phyloP scores from a whole-genome alignment of 2,113 vertebrate species.

The Pagrus major region DNA sequence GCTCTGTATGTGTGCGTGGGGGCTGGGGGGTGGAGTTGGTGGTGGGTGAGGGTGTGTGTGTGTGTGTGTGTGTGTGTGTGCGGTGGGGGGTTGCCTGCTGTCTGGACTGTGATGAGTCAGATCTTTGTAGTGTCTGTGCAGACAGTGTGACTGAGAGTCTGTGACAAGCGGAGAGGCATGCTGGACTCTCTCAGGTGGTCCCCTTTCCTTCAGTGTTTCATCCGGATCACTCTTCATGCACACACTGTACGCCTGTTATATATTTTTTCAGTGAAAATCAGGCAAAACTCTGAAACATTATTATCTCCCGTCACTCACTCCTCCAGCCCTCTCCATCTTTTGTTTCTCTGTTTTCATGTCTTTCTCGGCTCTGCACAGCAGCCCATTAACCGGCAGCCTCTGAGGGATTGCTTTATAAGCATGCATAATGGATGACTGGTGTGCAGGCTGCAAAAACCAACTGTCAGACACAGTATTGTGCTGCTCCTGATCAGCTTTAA shows the following conservation, averaged over 20 bases:
- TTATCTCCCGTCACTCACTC: constrained; percentile 2
- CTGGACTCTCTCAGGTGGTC: background rate
- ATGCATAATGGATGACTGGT: constrained; percentile 83
- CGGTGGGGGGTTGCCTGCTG: constrained; percentile 46
- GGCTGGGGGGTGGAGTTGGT: background rate
- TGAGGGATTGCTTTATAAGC: constrained; percentile 79
- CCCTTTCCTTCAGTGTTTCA: background rate
- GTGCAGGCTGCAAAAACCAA: constrained; percentile 70
- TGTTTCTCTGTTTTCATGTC: constrained; percentile 46
- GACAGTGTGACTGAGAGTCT: constrained; percentile 50
- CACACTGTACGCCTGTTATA: background rate
- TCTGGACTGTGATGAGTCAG: constrained; percentile 74
- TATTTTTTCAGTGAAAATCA: constrained; percentile 9
- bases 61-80: background rate
- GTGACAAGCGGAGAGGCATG: constrained; percentile 24
- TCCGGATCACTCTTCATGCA: background rate
- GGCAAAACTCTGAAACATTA: constrained; percentile 1
- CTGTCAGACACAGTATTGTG: constrained; percentile 68
- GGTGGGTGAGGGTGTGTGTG: constrained; percentile 10
- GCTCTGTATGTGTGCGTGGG: background rate
- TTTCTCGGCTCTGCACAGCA: constrained; percentile 45
- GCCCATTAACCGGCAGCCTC: constrained; percentile 78
- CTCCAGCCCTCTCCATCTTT: constrained; percentile 27
- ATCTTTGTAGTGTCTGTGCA: constrained; percentile 56
- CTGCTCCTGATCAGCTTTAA: constrained; percentile 59